Base-by-base conservation (phyloP, 2,113 vertebrate species). In the Equus przewalskii region DNA sequence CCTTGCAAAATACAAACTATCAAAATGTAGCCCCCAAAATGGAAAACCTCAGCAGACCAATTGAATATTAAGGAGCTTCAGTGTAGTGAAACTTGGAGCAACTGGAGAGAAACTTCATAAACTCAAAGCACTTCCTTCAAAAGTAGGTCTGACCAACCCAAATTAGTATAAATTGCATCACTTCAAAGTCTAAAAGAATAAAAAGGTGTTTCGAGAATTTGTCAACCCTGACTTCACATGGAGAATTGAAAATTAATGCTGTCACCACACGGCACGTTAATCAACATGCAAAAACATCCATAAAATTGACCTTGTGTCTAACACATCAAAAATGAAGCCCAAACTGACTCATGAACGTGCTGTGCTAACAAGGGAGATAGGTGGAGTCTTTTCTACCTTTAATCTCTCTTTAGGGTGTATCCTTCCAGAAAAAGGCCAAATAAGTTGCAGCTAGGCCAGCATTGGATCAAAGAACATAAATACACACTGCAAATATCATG, bases 131-230 rank as follows among this genome's bases (percentile, higher is more conserved):
- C 75, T 90, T 91, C 41, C 72, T 86, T 36, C 70, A 73, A 78
- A 84, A 1, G 6, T 64, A 95, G 24, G 22, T 41, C 49, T 78
- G 56, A 64, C 15, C 72, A 82, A 46, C 56, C 62, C 49, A 96
- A 58, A 73, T 65, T 70, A 86, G 58, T n/a, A 89, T 46, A 56
- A 73, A 46, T 72, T 88, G 12, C 33, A 65, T 69, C 75, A 70
- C 33, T 94, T 91, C 62, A 26, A 82, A 82, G 46, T 62, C 46
- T 22, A 64, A 95, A 85, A 54, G n/a, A 91, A 73, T 60, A 60
- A 80, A 64, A 79, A 72, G 18, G 75, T 80, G 54, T 89, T 73
- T 44, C 64, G 24, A 91, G 54, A 95, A 90, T 82, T 44, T 95
- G 92, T 95, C 95, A 86, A 30, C 33, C 30, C 26, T n/a, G n/a